Base-by-base conservation (phyloP, 2,888 invertebrate genomes). In the Acrobasis repandana region DNA sequence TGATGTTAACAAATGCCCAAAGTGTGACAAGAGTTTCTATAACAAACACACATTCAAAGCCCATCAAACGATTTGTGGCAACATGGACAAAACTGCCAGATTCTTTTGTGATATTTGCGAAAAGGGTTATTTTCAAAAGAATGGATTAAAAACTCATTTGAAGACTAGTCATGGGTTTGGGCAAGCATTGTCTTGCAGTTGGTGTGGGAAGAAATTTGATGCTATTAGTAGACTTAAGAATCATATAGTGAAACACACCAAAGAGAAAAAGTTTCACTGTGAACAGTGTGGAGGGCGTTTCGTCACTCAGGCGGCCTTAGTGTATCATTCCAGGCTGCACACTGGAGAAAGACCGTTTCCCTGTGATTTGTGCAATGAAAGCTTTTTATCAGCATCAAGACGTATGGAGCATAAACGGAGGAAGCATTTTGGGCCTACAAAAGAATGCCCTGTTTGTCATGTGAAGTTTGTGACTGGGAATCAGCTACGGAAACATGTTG, bases 221-320 rank as follows among this genome's bases (percentile, higher is more conserved):
- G 86, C 86, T 0, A 68, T 79, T 1, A 88, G 89, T 60, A 79
- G 77, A 66, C 65, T 91, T 10, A 86, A 74, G 18, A 80, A 77
- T 61, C 90, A 90, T 60, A 80, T 82, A 38, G 87, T 90, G 0
- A 89, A 85, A 66, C 90, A 90, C 69, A 91, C 90, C 0, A 85
- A 76, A 47, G 90, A 87, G 61, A 77, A 75, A 18, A 89, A 89
- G 36, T 90, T 83, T 48, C 73, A 77, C 14, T 91, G 90, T 73
- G 76, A 76, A 1, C 74, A 79, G 14, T 91, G 90, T 66, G 84
- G 84, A 1, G 82, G 82, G 0, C 83, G 79, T 59, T 91, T 90
- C 72, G 89, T 90, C 0, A 83, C 88, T 0, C 75, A 74, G 56
- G 82, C 86, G 2, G 88, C 90, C 1, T 72, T 90, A 36, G 70